Percentiles rank a stretch among this genome's conserved stretches.
phyloP scores from a whole-genome alignment of 2,888 invertebrate genomes.

The Hymenopus coronatus region DNA sequence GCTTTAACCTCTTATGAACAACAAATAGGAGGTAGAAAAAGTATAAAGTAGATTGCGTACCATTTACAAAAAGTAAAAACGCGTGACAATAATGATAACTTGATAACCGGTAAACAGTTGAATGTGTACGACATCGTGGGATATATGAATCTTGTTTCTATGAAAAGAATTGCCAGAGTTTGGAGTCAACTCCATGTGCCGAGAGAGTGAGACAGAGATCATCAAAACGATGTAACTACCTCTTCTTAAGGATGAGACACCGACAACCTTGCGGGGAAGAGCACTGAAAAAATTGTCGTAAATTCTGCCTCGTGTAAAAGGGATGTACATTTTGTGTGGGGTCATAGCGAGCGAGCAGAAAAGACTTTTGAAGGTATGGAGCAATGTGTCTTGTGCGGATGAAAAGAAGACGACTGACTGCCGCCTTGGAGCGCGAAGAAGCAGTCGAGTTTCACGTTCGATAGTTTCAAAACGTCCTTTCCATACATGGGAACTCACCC shows the following conservation, averaged over 20 bases:
- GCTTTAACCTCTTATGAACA: too few relatives aligned
- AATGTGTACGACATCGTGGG: too few relatives aligned
- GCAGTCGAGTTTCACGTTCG: neutral
- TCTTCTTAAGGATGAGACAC: neutral
- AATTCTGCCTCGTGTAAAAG: conserved; percentile 32
- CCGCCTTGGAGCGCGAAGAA: neutral
- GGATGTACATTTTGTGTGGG: conserved; percentile 26
- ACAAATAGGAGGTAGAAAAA: too few relatives aligned
- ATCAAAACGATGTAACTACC: neutral
- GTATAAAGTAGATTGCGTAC: too few relatives aligned
- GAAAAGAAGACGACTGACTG: conserved; percentile 24
- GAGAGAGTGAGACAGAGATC: neutral
- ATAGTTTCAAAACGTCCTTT: neutral
- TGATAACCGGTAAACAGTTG: too few relatives aligned
- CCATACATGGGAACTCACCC: neutral
- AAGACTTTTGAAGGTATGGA: conserved; percentile 23
- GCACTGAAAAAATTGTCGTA: conserved; percentile 33
- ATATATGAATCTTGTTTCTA: too few relatives aligned
- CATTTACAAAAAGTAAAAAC: too few relatives aligned
- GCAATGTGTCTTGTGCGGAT: conserved; percentile 28
- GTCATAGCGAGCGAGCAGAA: neutral
- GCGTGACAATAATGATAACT: too few relatives aligned
- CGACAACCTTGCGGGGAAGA: conserved; percentile 8
- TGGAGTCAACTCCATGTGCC: too few relatives aligned
- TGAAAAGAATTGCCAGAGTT: too few relatives aligned